Conservation (phyloP, 2,888 invertebrate species). For the Plemyria rubiginata region DNA sequence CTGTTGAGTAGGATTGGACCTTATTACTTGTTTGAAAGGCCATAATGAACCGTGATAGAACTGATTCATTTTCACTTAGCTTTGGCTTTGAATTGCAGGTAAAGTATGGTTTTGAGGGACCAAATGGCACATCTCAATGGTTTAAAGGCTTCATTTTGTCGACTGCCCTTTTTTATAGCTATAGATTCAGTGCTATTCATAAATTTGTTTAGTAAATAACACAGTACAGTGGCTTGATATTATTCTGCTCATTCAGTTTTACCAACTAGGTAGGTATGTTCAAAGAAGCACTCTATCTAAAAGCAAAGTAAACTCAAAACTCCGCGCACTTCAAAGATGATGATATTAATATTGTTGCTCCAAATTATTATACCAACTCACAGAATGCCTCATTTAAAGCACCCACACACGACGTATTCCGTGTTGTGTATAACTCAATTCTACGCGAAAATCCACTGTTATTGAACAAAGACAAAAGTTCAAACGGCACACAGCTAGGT, state of each 20-base stretch:
- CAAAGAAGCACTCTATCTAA: constrained; percentile 1
- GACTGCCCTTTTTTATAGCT: no score
- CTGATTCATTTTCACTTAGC: no score
- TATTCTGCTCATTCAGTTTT: not conserved
- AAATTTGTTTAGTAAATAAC: no score
- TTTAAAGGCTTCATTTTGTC: no score
- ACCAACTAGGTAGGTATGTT: not conserved
- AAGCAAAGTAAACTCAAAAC: constrained; percentile 4
- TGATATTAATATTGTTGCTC: constrained; percentile 9
- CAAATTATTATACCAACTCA: constrained; percentile 8
- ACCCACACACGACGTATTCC: constrained; percentile 32
- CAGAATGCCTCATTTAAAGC: constrained; percentile 24
- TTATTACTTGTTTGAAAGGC: no score
- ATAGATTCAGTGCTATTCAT: no score
- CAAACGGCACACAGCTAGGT: constrained; percentile 47
- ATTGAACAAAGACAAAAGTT: constrained; percentile 52
- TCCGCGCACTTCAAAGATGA: constrained; percentile 5
- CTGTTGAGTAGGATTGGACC: no score
- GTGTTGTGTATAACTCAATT: constrained; percentile 30
- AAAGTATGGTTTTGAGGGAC: no score
- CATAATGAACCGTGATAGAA: no score
- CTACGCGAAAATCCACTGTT: constrained; percentile 40
- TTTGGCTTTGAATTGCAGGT: no score
- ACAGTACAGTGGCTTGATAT: no score
- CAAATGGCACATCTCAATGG: no score